phyloP scores from a whole-genome alignment of 2,797 vertebrate genomes.

The Moxostoma hubbsi region DNA sequence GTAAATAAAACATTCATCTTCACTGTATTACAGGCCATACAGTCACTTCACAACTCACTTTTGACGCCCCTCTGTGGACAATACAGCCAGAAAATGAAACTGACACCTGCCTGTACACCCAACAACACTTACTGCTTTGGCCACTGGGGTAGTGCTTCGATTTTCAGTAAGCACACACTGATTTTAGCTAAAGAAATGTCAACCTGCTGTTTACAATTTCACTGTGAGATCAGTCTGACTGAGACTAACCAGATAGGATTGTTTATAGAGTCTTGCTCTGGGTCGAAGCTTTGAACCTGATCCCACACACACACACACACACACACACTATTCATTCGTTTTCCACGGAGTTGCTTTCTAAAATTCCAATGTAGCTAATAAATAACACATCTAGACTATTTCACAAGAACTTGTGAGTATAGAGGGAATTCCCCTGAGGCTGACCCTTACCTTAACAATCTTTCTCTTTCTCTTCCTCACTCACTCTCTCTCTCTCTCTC shows the following conservation, averaged over 20 bases:
- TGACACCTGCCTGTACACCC: too few species aligned
- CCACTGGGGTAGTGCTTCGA: too few species aligned
- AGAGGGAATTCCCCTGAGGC: slow-evolving; percentile 50
- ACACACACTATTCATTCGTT: slow-evolving; percentile 17
- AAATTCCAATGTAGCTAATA: slow-evolving; percentile 61
- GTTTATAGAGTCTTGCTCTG: slow-evolving; percentile 13
- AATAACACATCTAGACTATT: slow-evolving; percentile 56
- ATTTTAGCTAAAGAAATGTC: too few species aligned
- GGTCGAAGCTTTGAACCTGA: slow-evolving; percentile 31
- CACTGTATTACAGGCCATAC: too few species aligned
- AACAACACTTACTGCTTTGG: too few species aligned
- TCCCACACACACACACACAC: slow-evolving; percentile 16
- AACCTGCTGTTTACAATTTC: too few species aligned
- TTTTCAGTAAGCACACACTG: too few species aligned
- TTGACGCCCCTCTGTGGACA: too few species aligned
- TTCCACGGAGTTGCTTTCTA: slow-evolving; percentile 41
- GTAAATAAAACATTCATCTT: too few species aligned
- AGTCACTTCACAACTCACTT: too few species aligned
- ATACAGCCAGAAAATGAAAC: too few species aligned
- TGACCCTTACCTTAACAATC: slow-evolving; percentile 37
- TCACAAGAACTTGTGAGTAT: slow-evolving; percentile 36
- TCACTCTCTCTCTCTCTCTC: too few species aligned
- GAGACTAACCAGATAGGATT: slow-evolving; percentile 32
- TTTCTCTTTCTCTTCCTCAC: neutral
- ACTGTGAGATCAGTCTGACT: neutral